Evolutionary conservation across 2,888 invertebrate genomes (phyloP).

Genomic region (Mesorhabditis sp.): DNA sequence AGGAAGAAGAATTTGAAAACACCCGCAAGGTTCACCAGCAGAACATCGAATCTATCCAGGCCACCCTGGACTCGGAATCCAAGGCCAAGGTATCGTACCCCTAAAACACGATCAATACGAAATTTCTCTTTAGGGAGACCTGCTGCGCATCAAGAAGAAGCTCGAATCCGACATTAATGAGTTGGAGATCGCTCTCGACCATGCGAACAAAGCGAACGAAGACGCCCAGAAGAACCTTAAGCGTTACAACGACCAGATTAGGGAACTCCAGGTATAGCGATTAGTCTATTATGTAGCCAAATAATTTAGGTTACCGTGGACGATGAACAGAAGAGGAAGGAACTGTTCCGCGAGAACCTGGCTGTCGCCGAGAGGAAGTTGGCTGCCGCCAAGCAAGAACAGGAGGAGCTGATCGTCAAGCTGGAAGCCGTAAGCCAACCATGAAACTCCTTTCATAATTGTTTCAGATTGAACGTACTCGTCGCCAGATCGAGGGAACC

Average conservation of each 20-base stretch:
- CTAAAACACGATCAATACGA: conserved; percentile 59
- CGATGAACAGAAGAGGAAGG: conserved; percentile 95
- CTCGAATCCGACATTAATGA: conserved; percentile 98
- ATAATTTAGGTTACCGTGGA: conserved; percentile 67
- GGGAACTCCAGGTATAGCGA: conserved; percentile 8
- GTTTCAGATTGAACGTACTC: conserved; percentile 81
- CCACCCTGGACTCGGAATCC: neutral
- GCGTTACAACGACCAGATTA: conserved; percentile 18
- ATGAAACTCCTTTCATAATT: neutral
- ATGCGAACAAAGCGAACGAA: conserved; percentile 80
- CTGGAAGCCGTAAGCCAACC: conserved; percentile 74
- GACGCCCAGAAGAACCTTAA: conserved; percentile 62
- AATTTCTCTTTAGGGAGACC: conserved; percentile 80
- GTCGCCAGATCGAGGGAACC: conserved; percentile 95
- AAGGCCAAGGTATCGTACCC: neutral
- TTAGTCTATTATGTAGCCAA: neutral
- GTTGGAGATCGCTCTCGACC: conserved; percentile 96
- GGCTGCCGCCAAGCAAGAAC: conserved; percentile 53
- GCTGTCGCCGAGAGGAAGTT: conserved; percentile 87
- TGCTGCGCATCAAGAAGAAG: conserved; percentile 83
- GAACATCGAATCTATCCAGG: conserved; percentile 93
- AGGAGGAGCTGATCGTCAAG: conserved; percentile 83
- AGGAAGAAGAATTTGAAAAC: conserved; percentile 99
- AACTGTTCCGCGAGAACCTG: conserved; percentile 83
- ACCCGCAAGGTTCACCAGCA: conserved; percentile 81